These are phyloP conservation scores for Sphaerophoria taeniata DNA, from an alignment of 2,888 invertebrate genomes.

Conservation along the genomic window DNA sequence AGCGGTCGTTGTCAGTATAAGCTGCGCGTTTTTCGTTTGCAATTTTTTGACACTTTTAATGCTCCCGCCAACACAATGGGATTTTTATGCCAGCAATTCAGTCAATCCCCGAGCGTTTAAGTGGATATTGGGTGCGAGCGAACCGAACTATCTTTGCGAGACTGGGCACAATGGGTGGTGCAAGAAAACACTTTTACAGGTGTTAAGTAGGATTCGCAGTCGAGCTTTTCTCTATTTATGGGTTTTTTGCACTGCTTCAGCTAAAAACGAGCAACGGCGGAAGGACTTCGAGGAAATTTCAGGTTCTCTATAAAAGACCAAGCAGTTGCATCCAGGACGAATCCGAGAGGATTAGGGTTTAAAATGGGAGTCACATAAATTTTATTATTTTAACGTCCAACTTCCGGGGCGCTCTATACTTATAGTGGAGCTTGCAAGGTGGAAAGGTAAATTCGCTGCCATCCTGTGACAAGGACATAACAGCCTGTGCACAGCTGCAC, in stretches of 20 bases:
- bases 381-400: conserved; percentile 71
- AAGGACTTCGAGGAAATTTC: neutral
- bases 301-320: conserved; percentile 40
- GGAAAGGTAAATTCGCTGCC: too few species aligned
- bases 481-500: neutral
- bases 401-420: conserved; percentile 48
- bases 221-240: conserved; percentile 71
- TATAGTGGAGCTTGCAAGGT: neutral
- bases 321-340: conserved; percentile 47
- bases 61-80: conserved; percentile 68
- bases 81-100: conserved; percentile 73
- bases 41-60: conserved; percentile 72
- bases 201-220: conserved; percentile 69
- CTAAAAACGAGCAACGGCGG: conserved; percentile 18
- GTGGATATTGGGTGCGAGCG: conserved; percentile 12
- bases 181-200: conserved; percentile 72
- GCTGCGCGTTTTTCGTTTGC: conserved; percentile 50
- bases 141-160: conserved; percentile 46
- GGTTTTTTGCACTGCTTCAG: conserved; percentile 68
- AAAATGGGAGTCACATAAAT: conserved; percentile 67
- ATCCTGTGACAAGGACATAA: conserved; percentile 13
- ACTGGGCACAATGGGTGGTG: conserved; percentile 62
- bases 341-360: conserved; percentile 60
- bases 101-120: conserved; percentile 71
- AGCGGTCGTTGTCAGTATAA: conserved; percentile 26